Evolutionary conservation across 1,140 invertebrate species (phyloP), one percentile per base, ranked within the genome.

Genomic region (Caenorhabditis tropicalis): DNA sequence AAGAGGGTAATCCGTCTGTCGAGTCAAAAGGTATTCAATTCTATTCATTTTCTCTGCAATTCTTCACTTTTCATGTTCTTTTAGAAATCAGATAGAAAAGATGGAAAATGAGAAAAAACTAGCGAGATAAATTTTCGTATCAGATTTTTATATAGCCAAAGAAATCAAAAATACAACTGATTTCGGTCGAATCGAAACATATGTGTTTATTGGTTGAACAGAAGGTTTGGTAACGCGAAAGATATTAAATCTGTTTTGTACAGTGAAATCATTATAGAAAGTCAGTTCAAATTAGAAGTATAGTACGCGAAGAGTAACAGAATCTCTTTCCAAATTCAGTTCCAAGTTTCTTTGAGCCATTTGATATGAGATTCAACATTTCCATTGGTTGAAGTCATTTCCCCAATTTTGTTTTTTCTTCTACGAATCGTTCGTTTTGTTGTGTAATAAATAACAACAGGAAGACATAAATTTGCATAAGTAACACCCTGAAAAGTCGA

Each of bases 1-100:
- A 36, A 46, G 65, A 74, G 29, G 65, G 65, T 74, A 74, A 74
- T 74, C 65, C 65, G 65, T 27, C 19, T 36, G 65, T 27, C 19
- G 21, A 33, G 48, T 51, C 48, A 43, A 43, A 43, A 51, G 48
- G 48, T 29, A 58, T 74, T 74, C 65, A 74, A 74, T 74, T 74
- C 65, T 74, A 74, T 74, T 74, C 65, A 74, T 43, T 74, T 74
- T 74, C 65, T 74, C 36, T 46, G n/a, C 0, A 10, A 21, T 19
- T 46, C 65, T 74, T 19, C 6, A n/a, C 43, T 24, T 3, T 74
- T 15, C 1, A 43, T 43, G 2, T 0, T 39, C 0, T 74, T 24
- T 43, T 74, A 12, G 1, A 19, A 19, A 51, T 43, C 12, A 43
- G 39, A n/a, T n/a, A 43, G 39, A n/a, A 51, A 56, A 56, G 7